phyloP scores from a whole-genome alignment of 2,797 vertebrate species.

The Eleutherodactylus coqui region DNA sequence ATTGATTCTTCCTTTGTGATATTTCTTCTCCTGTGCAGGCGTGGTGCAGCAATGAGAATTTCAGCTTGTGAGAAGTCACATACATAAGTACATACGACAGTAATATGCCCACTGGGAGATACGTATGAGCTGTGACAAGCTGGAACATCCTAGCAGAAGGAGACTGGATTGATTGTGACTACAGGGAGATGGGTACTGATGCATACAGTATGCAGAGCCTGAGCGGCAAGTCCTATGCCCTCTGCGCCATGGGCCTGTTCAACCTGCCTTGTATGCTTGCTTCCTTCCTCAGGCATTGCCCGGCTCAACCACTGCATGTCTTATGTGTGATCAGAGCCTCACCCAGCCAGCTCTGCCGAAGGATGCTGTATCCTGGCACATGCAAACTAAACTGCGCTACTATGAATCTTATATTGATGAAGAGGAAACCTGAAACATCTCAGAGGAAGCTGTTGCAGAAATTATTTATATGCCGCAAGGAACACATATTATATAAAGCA shows the following conservation, averaged over 20 bases:
- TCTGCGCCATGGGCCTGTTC: constrained; percentile 16
- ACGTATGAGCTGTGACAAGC: constrained; percentile 50
- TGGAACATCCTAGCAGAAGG: constrained; percentile 14
- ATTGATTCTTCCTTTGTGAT: neutral
- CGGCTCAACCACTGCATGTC: constrained; percentile 12
- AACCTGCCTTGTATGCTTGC: constrained; percentile 42
- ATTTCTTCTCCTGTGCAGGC: neutral
- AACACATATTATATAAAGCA: too few species aligned
- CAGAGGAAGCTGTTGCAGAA: too few species aligned
- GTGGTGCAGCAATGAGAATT: constrained; percentile 6
- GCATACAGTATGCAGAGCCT: constrained; percentile 40
- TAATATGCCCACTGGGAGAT: constrained; percentile 53
- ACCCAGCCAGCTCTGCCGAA: neutral
- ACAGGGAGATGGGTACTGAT: constrained; percentile 43
- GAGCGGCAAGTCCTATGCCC: constrained; percentile 32
- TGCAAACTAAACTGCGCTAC: constrained; percentile 6
- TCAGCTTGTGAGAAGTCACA: neutral
- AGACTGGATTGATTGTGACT: constrained; percentile 53
- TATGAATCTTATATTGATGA: neutral
- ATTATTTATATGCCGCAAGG: too few species aligned
- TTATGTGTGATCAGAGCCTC: neutral
- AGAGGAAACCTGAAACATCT: neutral
- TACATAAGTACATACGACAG: constrained; percentile 43
- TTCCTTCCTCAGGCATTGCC: constrained; percentile 30
- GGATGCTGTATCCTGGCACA: neutral